phyloP scores from a whole-genome alignment of 2,888 invertebrate species.

The Bedellia somnulentella region DNA sequence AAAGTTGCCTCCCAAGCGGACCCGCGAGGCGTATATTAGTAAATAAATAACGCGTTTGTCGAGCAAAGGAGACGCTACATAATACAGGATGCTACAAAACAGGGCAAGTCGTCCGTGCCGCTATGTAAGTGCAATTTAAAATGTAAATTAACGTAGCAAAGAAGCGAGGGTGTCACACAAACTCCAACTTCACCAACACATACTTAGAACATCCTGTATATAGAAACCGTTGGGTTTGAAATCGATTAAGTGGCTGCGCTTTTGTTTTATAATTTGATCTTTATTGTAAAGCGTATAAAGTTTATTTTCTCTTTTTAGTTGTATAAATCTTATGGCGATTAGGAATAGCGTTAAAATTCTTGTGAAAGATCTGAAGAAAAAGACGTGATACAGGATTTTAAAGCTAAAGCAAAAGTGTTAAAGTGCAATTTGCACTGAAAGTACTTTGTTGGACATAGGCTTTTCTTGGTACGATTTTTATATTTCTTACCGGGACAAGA shows the following conservation, averaged over 20 bases:
- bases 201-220: conserved; percentile 33
- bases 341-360: too few species aligned
- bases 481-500: conserved; percentile 34
- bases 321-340: background rate
- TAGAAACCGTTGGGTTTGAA: background rate
- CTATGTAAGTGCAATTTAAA: conserved; percentile 63
- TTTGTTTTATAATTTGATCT: too few species aligned
- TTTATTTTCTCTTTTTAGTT: too few species aligned
- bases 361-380: too few species aligned
- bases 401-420: too few species aligned
- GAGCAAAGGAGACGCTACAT: conserved; percentile 11
- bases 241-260: background rate
- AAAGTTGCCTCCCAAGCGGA: too few species aligned
- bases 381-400: too few species aligned
- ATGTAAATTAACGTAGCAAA: conserved; percentile 63
- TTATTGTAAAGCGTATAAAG: too few species aligned
- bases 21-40: too few species aligned
- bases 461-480: conserved; percentile 32
- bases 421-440: conserved; percentile 16
- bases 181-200: conserved; percentile 38
- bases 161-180: conserved; percentile 35
- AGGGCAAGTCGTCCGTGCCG: conserved; percentile 45
- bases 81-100: conserved; percentile 39
- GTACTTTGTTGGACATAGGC: conserved; percentile 19
- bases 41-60: too few species aligned